Evolutionary conservation across 1,140 invertebrate genomes (phyloP), one percentile per base, ranked within the genome.

Genomic region (Nymphalis io): DNA sequence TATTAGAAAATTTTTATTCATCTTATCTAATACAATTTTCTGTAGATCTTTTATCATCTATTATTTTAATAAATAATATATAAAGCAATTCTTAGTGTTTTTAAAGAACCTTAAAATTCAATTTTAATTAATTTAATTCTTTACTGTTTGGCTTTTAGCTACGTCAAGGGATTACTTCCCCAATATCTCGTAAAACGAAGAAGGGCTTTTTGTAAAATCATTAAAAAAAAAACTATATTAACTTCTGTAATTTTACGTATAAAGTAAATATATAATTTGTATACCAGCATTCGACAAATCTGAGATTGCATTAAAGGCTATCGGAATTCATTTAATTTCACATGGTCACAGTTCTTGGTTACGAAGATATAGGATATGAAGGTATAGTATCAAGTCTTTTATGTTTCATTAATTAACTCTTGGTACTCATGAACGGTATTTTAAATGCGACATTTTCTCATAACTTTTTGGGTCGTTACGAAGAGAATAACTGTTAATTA

Each of bases 1-100:
- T 48, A 48, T 21, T 63, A 63, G 60, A 20, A 51, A 23, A 46
- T 63, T 63, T 63, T 51, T 63, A 63, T 63, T 63, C 23, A 53
- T 55, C 13, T 16, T 23, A 53, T 48, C 8, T 48, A 48, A 16
- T 48, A 10, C 15, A 48, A 10, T 48, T 11, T 3, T 11, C n/a
- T 42, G 11, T 42, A 42, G 8, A 12, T 3, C 10, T 15, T 42
- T 44, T 44, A 15, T 44, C 13, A 44, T 13, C 1, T 0, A 15
- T 44, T 44, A 1, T 44, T n/a, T 15, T 33, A 33, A 33, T 8
- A n/a, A n/a, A n/a, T 33, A 0, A 33, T 33, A 33, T 33, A 33
- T 33, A 1, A 33, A 0, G 10, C 27, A 33, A 33, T 33, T 33
- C 27, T 33, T 5, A 33, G 3, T 33, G 27, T 1, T 33, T 33